Evolutionary conservation across 2,113 vertebrate species (phyloP).

Genomic region (Catharus fuscescens): DNA sequence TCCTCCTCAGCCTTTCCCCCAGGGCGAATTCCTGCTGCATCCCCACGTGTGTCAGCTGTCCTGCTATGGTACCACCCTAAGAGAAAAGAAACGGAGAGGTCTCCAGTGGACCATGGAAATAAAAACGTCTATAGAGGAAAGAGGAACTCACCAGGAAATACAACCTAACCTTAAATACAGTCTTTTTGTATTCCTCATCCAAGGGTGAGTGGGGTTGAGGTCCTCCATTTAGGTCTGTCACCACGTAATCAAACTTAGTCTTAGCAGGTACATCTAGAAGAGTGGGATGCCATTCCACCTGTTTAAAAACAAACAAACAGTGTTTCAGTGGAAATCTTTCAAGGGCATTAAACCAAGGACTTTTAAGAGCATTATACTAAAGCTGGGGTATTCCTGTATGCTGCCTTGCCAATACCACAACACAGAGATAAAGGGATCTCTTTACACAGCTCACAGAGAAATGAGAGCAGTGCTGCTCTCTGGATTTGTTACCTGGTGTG

Average conservation of each 20-base stretch:
- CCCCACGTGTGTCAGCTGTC: slow-evolving; percentile 91
- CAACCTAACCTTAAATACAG: slow-evolving; percentile 67
- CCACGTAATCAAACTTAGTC: slow-evolving; percentile 83
- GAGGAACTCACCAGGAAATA: not conserved
- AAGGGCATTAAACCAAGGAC: not conserved
- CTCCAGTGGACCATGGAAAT: not conserved
- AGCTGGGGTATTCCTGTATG: fast-evolving
- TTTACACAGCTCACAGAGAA: not conserved
- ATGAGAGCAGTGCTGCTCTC: not conserved
- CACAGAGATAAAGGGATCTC: fast-evolving
- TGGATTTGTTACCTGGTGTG: not conserved
- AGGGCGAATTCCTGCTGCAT: slow-evolving; percentile 93
- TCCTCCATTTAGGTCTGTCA: slow-evolving; percentile 86
- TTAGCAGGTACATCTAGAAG: slow-evolving; percentile 84
- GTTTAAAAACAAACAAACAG: not conserved
- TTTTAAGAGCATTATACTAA: not conserved
- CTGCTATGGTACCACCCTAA: slow-evolving; percentile 87
- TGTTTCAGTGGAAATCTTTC: not conserved
- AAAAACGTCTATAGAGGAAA: not conserved
- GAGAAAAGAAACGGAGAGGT: not conserved
- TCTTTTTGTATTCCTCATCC: slow-evolving; percentile 80
- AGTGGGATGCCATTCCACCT: slow-evolving; percentile 85
- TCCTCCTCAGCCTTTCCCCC: slow-evolving; percentile 84
- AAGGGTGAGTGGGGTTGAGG: slow-evolving; percentile 79
- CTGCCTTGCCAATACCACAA: not conserved